Base-by-base conservation (phyloP, 1,140 invertebrate genomes). In the Macrobrachium nipponense region DNA sequence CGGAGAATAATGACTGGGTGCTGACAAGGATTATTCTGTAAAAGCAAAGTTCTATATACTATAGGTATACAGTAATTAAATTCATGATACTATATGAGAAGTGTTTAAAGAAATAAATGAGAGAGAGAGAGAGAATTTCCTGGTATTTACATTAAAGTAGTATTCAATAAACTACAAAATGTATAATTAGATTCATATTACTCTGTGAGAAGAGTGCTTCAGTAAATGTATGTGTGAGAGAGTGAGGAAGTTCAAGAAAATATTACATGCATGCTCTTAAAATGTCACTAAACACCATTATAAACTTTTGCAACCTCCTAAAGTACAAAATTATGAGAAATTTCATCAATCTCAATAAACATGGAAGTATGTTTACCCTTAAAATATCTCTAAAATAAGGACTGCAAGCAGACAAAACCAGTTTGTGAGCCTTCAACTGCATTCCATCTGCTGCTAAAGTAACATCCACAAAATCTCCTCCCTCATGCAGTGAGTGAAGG, bases 1-100 rank as follows among this genome's bases (percentile, higher is more conserved):
- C 94, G 94, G 90, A 97, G 95, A 91, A 97, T 96, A 85, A 97
- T 95, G 64, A 97, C 95, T 81, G 96, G 96, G 92, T 96, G 96
- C 87, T 95, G 94, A 90, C 95, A 96, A 51, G 95, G 95, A 91
- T 96, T 96, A 91, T 96, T 95, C 92, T 94, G 87, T 8, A 36
- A 36, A 36, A 36, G 27, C 1, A 36, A 51, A 51, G 5, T 51
- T 51, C 51, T 10, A 10, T 6, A 8, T 12, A 51, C 51, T 5
- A 51, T 10, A 51, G 8, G 27, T 36, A 36, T 36, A 36, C 27
- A 36, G 27, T 36, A 51, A 51, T 51, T 51, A 6, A 51, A 51
- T 51, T 8, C 51, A 51, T 51, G 51, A 0, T 51, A 0, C 51
- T 12, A 0, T 51, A 51, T 51, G 12, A 12, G 51, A 51, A 36